These are phyloP conservation scores for Stenchaetothrips biformis DNA, from an alignment of 2,888 invertebrate species.

Conservation along the genomic window DNA sequence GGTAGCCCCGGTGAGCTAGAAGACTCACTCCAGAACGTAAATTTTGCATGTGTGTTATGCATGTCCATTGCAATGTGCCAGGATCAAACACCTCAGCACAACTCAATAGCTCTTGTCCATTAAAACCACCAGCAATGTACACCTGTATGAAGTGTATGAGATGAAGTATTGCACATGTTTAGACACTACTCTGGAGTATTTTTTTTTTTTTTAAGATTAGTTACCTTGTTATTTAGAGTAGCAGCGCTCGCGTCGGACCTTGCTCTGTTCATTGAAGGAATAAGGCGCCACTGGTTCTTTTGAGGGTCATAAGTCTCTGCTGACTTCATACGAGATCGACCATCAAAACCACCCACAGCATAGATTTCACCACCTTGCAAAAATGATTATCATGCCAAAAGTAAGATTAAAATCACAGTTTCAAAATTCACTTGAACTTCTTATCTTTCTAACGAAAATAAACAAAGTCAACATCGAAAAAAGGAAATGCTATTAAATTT, in stretches of 20 bases:
- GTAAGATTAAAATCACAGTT: not conserved
- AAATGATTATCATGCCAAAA: conserved; percentile 18
- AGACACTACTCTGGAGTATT: not conserved
- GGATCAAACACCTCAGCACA: conserved; percentile 72
- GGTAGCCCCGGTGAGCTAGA: conserved; percentile 58
- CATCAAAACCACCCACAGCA: conserved; percentile 80
- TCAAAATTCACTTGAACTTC: not conserved
- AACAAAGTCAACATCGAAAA: not conserved
- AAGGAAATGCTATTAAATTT: not conserved
- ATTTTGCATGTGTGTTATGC: conserved; percentile 62
- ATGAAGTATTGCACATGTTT: not conserved
- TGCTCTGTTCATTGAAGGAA: conserved; percentile 67
- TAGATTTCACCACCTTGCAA: conserved; percentile 62
- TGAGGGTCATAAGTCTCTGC: conserved; percentile 74
- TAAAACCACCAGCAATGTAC: conserved; percentile 75
- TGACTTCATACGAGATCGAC: conserved; percentile 66
- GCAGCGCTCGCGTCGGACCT: conserved; percentile 76
- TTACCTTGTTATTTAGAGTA: conserved; percentile 59
- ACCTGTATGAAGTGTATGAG: conserved; percentile 47
- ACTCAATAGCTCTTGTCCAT: conserved; percentile 68
- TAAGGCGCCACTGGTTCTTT: conserved; percentile 72
- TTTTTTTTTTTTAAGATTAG: not conserved
- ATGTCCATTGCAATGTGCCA: conserved; percentile 65
- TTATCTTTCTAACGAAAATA: too few relatives aligned
- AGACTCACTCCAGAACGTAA: conserved; percentile 73